phyloP scores from a whole-genome alignment of 2,888 invertebrate species.

The Amphipyra tragopoginis region DNA sequence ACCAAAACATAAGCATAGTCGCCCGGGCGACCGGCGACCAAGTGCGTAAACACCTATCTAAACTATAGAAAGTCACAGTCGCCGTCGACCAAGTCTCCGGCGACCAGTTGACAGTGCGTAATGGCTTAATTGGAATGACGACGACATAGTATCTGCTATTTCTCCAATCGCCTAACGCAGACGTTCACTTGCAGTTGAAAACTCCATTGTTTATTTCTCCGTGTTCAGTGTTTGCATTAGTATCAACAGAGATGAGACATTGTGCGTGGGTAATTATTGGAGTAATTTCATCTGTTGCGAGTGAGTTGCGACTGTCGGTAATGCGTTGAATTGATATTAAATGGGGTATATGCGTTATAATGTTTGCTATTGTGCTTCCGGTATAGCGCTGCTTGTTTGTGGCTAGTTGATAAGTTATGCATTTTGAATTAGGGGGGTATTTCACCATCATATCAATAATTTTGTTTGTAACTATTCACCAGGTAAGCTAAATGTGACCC shows the following conservation, averaged over 20 bases:
- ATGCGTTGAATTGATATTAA: slow-evolving; percentile 38
- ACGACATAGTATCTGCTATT: not conserved
- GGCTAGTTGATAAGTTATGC: not conserved
- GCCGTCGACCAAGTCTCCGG: too few relatives aligned
- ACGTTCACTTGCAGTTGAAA: not conserved
- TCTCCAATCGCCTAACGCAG: not conserved
- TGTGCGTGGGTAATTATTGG: slow-evolving; percentile 45
- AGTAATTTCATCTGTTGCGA: slow-evolving; percentile 38
- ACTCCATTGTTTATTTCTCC: slow-evolving; percentile 8
- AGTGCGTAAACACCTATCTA: too few relatives aligned
- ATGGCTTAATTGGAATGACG: too few relatives aligned
- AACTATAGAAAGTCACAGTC: too few relatives aligned
- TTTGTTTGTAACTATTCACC: too few relatives aligned
- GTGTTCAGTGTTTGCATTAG: not conserved
- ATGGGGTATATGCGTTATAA: slow-evolving; percentile 11
- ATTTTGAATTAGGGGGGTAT: too few relatives aligned
- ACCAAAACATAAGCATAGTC: too few relatives aligned
- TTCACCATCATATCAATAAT: too few relatives aligned
- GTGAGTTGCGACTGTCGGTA: slow-evolving; percentile 27
- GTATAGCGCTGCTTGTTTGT: not conserved
- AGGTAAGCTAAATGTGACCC: too few relatives aligned
- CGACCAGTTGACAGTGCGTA: too few relatives aligned
- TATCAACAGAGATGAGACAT: slow-evolving; percentile 22
- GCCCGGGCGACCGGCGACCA: too few relatives aligned
- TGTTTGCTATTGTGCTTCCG: slow-evolving; percentile 2